phyloP scores from a whole-genome alignment of 2,113 vertebrate species.

The Ciconia boyciana region DNA sequence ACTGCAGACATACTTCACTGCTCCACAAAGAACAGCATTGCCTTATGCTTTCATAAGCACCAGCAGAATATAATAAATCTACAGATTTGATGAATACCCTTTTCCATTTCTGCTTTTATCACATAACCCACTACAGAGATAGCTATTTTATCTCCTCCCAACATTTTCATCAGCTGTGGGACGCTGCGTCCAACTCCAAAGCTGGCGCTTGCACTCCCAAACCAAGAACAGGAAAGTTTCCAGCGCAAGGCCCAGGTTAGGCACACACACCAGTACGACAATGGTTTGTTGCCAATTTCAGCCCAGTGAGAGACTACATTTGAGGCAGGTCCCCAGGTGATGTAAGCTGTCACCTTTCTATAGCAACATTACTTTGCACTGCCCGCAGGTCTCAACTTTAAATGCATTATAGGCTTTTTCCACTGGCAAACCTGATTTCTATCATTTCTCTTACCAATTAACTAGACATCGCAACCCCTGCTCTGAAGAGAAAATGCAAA shows the following conservation, averaged over 20 bases:
- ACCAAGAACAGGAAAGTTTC: background rate
- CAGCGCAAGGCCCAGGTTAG: too few relatives aligned
- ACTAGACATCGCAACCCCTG: rapidly evolving
- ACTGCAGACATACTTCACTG: too few relatives aligned
- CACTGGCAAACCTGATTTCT: background rate
- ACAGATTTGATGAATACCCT: background rate
- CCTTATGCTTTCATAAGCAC: background rate
- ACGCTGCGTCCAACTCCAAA: background rate
- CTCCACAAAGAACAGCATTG: background rate
- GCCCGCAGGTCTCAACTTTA: background rate
- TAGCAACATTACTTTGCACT: background rate
- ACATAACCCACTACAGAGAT: rapidly evolving
- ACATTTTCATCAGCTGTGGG: background rate
- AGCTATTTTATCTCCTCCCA: background rate
- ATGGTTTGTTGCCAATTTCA: background rate
- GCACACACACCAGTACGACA: background rate
- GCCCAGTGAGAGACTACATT: background rate
- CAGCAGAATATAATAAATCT: background rate
- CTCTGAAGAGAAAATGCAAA: background rate
- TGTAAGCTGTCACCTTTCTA: background rate
- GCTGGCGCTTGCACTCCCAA: too few relatives aligned
- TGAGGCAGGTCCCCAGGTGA: too few relatives aligned
- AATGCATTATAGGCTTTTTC: background rate
- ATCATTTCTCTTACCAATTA: background rate
- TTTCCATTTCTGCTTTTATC: background rate